Evolutionary conservation across 2,888 invertebrate genomes (phyloP).

Genomic region (Meteorus colon): DNA sequence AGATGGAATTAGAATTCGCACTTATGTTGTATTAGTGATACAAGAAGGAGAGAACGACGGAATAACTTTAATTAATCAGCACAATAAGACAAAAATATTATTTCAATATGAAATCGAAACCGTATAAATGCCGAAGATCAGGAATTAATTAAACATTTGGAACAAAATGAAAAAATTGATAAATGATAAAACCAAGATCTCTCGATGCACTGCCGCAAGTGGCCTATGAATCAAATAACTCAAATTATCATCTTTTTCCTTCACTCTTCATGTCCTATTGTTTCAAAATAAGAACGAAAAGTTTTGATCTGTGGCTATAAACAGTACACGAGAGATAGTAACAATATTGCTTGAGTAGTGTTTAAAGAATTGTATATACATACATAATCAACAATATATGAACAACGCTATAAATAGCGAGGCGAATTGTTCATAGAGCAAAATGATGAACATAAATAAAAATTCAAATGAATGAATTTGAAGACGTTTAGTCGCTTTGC

Average conservation of each 20-base stretch:
- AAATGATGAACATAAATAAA: neutral
- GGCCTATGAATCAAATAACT: conserved; percentile 58
- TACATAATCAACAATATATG: neutral
- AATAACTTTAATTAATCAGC: neutral
- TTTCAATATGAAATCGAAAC: neutral
- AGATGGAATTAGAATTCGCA: conserved; percentile 1
- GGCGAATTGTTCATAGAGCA: neutral
- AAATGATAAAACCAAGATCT: conserved; percentile 51
- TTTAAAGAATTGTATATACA: neutral
- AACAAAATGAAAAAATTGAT: conserved; percentile 39
- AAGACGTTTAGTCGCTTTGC: neutral
- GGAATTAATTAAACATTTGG: conserved; percentile 41
- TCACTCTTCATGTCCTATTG: conserved; percentile 32
- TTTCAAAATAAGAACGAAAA: neutral
- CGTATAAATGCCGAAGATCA: too few relatives aligned
- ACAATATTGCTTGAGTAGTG: neutral
- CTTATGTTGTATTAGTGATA: neutral
- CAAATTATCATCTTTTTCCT: conserved; percentile 45
- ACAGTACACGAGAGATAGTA: conserved; percentile 14
- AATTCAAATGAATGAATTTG: neutral
- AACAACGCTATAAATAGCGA: neutral
- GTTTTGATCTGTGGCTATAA: neutral
- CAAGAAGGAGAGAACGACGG: neutral
- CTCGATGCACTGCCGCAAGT: conserved; percentile 60
- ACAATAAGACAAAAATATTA: neutral